Percentiles rank a stretch among this genome's conserved stretches.
Evolutionary conservation across 2,888 invertebrate genomes (phyloP).

Genomic region (Melanargia galathea): DNA sequence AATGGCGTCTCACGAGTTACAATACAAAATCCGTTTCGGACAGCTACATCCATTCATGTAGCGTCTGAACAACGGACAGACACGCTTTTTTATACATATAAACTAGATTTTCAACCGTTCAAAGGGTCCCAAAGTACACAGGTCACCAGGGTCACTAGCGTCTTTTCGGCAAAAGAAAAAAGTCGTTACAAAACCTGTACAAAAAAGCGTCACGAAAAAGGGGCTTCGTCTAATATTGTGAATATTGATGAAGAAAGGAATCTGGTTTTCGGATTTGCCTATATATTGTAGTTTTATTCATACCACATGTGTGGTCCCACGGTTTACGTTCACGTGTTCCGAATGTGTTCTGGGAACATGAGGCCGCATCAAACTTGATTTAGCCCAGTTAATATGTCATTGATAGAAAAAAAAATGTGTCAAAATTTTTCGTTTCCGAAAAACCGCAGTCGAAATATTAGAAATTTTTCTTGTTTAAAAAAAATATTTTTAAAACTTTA

Average conservation of each 20-base stretch:
- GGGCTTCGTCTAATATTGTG: conserved; percentile 80
- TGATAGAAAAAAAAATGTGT: neutral
- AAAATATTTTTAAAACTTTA: neutral
- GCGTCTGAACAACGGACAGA: conserved; percentile 57
- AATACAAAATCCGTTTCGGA: conserved; percentile 62
- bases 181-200: conserved; percentile 72
- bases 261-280: conserved; percentile 74
- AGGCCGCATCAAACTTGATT: conserved; percentile 58
- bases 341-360: conserved; percentile 56
- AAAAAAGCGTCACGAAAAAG: conserved; percentile 71
- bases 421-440: neutral
- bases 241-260: conserved; percentile 82
- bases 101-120: conserved; percentile 75
- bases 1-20: conserved; percentile 50
- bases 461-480: too few species aligned
- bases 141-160: conserved; percentile 78
- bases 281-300: conserved; percentile 58
- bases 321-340: conserved; percentile 64
- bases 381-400: conserved; percentile 5
- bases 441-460: too few species aligned
- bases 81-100: conserved; percentile 72
- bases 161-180: conserved; percentile 74
- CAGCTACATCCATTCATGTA: conserved; percentile 52
- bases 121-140: conserved; percentile 59
- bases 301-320: conserved; percentile 75